These are phyloP conservation scores for Agrenia bidenticulata DNA, from an alignment of 2,888 invertebrate genomes.

Conservation along the genomic window DNA sequence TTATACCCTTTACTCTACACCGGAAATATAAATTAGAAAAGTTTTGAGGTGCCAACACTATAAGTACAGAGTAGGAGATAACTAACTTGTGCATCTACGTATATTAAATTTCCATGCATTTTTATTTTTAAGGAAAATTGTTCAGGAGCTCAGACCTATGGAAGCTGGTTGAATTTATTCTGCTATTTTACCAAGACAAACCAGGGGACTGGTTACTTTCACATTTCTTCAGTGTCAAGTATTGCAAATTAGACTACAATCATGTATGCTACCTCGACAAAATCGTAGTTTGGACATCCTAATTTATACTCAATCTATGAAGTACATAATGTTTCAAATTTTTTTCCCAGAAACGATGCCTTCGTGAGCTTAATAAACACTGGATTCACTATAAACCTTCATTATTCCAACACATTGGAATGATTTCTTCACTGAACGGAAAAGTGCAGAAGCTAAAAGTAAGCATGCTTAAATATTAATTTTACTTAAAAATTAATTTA, in stretches of 20 bases:
- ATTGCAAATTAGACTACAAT: constrained; percentile 75
- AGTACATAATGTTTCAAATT: no score
- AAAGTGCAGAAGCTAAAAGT: constrained; percentile 95
- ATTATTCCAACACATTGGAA: constrained; percentile 92
- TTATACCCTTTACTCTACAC: no score
- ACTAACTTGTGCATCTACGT: no score
- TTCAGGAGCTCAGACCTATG: constrained; percentile 85
- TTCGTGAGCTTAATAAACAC: constrained; percentile 70
- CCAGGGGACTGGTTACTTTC: constrained; percentile 96
- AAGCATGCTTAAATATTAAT: constrained; percentile 49
- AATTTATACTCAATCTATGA: no score
- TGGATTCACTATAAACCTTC: constrained; percentile 87
- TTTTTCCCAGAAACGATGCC: constrained; percentile 76
- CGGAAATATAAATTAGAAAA: no score
- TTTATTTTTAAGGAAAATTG: constrained; percentile 68
- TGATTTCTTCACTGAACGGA: constrained; percentile 90
- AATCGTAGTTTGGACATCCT: no score
- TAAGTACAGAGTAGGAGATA: no score
- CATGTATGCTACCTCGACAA: constrained; percentile 62
- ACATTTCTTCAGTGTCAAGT: constrained; percentile 78
- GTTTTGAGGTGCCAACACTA: no score
- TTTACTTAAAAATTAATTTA: background rate
- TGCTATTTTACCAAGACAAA: constrained; percentile 93
- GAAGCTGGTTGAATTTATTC: constrained; percentile 84
- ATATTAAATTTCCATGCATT: no score